Conservation (phyloP, 2,797 vertebrate genomes). For the Rhabdophis nuchalis region DNA sequence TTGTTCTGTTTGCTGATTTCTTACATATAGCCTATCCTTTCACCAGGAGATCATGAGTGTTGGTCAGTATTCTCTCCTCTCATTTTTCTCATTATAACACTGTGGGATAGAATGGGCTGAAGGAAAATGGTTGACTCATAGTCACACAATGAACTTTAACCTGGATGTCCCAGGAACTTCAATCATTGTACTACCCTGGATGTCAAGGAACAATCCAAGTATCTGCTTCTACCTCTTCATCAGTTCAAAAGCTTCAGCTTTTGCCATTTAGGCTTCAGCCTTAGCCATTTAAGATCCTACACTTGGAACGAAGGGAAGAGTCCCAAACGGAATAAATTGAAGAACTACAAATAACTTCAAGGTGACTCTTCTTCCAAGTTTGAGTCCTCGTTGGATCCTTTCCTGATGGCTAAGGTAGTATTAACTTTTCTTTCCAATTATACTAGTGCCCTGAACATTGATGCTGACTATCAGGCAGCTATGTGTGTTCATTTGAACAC, state of each 20-base stretch:
- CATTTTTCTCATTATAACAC: neutral
- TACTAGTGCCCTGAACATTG: neutral
- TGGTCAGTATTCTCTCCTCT: neutral
- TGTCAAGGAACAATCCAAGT: neutral
- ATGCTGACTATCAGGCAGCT: neutral
- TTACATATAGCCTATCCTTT: neutral
- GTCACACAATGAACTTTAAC: neutral
- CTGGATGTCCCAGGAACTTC: neutral
- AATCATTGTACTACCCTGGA: neutral
- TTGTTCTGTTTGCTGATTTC: neutral
- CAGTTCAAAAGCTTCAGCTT: neutral
- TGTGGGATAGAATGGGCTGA: neutral
- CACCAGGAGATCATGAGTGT: neutral
- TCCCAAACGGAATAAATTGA: neutral
- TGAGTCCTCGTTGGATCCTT: neutral
- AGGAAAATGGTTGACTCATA: neutral
- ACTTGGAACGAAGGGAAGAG: neutral
- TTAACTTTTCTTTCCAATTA: neutral
- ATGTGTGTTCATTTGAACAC: neutral
- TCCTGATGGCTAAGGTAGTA: neutral
- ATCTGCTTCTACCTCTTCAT: neutral
- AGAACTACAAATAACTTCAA: neutral
- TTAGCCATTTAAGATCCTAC: neutral
- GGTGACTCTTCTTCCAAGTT: neutral
- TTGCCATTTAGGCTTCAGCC: neutral